Base-by-base conservation (phyloP, 2,113 vertebrate genomes). In the Taurulus bubalis region DNA sequence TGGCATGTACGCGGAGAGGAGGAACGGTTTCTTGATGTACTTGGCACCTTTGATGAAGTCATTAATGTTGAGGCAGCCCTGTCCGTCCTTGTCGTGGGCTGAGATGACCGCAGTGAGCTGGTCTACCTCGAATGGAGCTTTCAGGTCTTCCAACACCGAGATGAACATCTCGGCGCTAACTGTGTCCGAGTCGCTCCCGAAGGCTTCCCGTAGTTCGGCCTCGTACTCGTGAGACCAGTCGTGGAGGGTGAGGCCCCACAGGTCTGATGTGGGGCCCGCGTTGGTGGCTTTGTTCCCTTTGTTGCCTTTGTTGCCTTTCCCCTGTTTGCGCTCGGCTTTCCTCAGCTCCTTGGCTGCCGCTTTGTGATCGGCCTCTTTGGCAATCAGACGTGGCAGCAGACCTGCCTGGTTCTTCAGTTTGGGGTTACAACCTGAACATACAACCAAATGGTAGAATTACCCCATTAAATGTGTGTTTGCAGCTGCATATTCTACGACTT, bases 41-140 rank as follows among this genome's bases (percentile, higher is more conserved):
- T 64, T 96, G n/a, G 90, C 93, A 20, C 98, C 98, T 90, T 92
- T 97, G 62, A 99, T 93, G 85, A 99, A 99, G 0, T 98, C 97
- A 0, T 89, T 93, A 1, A 94, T 64, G 64, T 88, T 94, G 66
- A 99, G 58, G 2, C 78, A 84, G 0, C 92, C 95, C 0, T 86
- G 36, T 6, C 84, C 84, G 18, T 59, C 34, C 51, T 77, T 93
- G 73, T 96, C 95, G 0, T 97, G 95, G 18, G 86, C 88, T 8
- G 87, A 83, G 28, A 96, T 75, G 20, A 98, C 79, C 0, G 64
- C 5, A 0, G 89, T 53, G 26, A 97, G 76, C 34, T 95, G 86
- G 0, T 96, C 94, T 0, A 24, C 0, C 0, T 80, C 88, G 18
- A 92, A 89, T 0, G 95, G 96, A 3, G 93, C 91, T 2, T 94